phyloP scores from a whole-genome alignment of 1,140 invertebrate genomes.

The Drosophila carrolli region DNA sequence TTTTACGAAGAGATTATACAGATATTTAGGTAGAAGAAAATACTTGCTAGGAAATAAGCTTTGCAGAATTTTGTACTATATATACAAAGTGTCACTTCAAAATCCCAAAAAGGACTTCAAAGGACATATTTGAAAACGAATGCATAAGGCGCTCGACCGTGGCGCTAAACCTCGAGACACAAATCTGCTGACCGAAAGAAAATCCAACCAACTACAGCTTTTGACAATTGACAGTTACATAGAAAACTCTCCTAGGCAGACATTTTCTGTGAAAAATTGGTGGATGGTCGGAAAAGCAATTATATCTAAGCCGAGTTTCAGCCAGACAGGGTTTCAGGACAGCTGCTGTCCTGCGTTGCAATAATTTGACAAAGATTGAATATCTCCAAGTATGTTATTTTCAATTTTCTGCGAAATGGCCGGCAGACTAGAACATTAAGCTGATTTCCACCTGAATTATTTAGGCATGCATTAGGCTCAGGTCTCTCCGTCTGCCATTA shows the following conservation, averaged over 20 bases:
- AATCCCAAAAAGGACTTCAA: slow-evolving; percentile 1
- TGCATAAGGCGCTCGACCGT: slow-evolving; percentile 31
- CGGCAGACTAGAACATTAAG: slow-evolving; percentile 30
- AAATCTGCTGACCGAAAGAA: slow-evolving; percentile 41
- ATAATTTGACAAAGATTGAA: slow-evolving; percentile 57
- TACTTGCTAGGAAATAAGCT: no score
- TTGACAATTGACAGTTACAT: slow-evolving; percentile 67
- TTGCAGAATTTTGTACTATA: no score
- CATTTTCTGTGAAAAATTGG: slow-evolving; percentile 42
- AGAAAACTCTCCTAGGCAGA: slow-evolving; percentile 22
- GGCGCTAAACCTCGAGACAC: slow-evolving; percentile 15
- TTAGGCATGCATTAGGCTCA: slow-evolving; percentile 34
- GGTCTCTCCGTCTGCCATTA: slow-evolving; percentile 34
- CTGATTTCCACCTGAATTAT: slow-evolving; percentile 43
- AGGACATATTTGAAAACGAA: slow-evolving; percentile 3
- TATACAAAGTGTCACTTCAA: not conserved
- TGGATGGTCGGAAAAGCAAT: slow-evolving; percentile 27
- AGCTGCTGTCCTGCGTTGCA: slow-evolving; percentile 29
- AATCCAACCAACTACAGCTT: slow-evolving; percentile 36
- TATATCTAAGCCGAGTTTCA: slow-evolving; percentile 40
- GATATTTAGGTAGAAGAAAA: no score
- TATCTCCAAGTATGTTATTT: slow-evolving; percentile 49
- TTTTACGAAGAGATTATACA: no score
- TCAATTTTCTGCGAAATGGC: slow-evolving; percentile 38
- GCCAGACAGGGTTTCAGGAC: slow-evolving; percentile 18